phyloP scores from a whole-genome alignment of 2,797 vertebrate genomes.

The Chaenodraco wilsoni region DNA sequence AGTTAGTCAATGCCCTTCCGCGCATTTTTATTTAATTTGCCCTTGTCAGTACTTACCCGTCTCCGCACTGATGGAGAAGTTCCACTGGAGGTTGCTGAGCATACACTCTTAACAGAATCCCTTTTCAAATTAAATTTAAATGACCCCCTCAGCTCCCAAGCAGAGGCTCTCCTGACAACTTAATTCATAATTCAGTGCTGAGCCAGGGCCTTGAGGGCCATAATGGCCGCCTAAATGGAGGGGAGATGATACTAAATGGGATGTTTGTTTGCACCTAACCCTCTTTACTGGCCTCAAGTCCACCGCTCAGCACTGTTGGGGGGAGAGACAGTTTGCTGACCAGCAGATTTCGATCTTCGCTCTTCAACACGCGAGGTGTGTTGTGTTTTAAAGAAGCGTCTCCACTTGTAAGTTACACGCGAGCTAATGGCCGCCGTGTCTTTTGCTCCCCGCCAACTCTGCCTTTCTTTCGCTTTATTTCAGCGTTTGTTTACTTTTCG shows the following conservation, averaged over 20 bases:
- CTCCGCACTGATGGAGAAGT: slow-evolving; percentile 67
- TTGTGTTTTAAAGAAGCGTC: slow-evolving; percentile 29
- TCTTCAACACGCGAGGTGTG: slow-evolving; percentile 43
- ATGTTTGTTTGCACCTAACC: slow-evolving; percentile 83
- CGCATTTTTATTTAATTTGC: slow-evolving; percentile 69
- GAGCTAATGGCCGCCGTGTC: neutral
- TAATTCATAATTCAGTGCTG: slow-evolving; percentile 87
- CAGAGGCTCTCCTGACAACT: slow-evolving; percentile 82
- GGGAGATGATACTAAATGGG: slow-evolving; percentile 81
- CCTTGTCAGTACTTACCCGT: slow-evolving; percentile 66
- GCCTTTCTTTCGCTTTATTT: too few species aligned
- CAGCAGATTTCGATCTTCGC: slow-evolving; percentile 43
- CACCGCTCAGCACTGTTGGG: slow-evolving; percentile 80
- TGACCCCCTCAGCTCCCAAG: slow-evolving; percentile 84
- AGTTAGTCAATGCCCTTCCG: slow-evolving; percentile 48
- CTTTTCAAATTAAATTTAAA: slow-evolving; percentile 89
- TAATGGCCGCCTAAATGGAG: slow-evolving; percentile 81
- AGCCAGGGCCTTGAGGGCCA: slow-evolving; percentile 80
- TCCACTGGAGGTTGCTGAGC: slow-evolving; percentile 81
- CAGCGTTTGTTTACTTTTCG: too few species aligned
- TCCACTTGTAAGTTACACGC: neutral
- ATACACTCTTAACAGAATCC: slow-evolving; percentile 85
- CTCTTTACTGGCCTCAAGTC: slow-evolving; percentile 83
- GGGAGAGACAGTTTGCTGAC: slow-evolving; percentile 71
- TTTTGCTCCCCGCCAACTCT: too few species aligned